Percentiles rank a stretch among this genome's conserved stretches.
Conservation (phyloP, 1,140 invertebrate genomes). For the Apocrypta bakeri region DNA sequence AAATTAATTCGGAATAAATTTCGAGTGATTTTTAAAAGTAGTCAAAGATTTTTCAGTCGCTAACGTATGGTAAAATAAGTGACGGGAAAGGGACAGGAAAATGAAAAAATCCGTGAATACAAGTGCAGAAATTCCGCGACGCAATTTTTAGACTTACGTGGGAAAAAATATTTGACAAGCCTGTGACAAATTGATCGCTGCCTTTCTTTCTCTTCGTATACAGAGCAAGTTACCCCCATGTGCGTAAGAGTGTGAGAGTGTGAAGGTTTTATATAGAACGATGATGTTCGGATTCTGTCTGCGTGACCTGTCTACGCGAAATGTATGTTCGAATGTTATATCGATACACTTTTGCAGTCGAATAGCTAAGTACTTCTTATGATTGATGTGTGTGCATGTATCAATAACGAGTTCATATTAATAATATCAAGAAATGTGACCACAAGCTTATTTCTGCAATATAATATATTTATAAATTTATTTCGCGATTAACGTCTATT, state of each 20-base stretch:
- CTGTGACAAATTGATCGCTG: constrained; percentile 40
- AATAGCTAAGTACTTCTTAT: no score
- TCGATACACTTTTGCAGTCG: not conserved
- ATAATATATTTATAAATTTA: no score
- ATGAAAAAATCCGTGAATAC: constrained; percentile 7
- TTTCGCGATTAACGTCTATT: no score
- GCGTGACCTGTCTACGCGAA: not conserved
- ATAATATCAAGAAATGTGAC: no score
- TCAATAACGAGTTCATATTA: no score
- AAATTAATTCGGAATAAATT: no score
- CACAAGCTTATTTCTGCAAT: no score
- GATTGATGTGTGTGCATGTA: no score
- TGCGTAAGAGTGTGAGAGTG: not conserved
- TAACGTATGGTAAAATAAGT: not conserved
- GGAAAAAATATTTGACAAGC: constrained; percentile 42
- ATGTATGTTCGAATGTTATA: constrained; percentile 8
- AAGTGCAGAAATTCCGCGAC: not conserved
- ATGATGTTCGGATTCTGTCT: not conserved
- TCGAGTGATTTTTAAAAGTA: no score
- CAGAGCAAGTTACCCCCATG: not conserved
- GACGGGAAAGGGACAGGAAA: not conserved
- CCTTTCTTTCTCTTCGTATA: not conserved
- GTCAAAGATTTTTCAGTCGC: not conserved
- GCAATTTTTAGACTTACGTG: no score
- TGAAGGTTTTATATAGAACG: not conserved